Evolutionary conservation across 2,113 vertebrate genomes (phyloP).

Genomic region (Tetraodon nigroviridis): DNA sequence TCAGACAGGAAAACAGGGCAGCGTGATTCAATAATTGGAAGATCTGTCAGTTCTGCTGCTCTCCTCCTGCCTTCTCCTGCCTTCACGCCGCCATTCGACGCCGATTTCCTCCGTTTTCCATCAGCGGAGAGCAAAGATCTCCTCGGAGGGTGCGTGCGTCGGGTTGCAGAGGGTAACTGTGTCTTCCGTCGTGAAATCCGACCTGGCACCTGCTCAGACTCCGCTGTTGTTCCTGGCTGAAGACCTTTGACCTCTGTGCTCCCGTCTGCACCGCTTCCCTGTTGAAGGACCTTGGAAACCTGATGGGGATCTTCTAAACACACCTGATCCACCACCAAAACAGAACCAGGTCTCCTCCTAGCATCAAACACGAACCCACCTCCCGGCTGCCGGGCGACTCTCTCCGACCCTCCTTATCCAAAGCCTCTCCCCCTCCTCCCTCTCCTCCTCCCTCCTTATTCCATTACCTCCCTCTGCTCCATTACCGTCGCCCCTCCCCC

Average conservation of each 20-base stretch:
- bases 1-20: conserved; percentile 26
- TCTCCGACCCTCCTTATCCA: conserved; percentile 44
- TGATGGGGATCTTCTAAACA: no score
- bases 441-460: conserved; percentile 20
- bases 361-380: conserved; percentile 16
- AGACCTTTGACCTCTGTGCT: conserved; percentile 18
- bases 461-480: conserved; percentile 13
- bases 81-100: background rate
- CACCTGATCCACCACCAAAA: no score
- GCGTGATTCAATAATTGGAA: conserved; percentile 11
- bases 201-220: conserved; percentile 14
- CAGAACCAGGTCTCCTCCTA: background rate
- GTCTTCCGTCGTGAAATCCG: conserved; percentile 32
- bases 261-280: background rate
- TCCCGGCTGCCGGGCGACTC: conserved; percentile 24
- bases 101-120: conserved; percentile 4
- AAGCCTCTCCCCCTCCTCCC: conserved; percentile 1
- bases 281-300: no score
- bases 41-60: background rate
- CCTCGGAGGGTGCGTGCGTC: background rate
- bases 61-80: no score
- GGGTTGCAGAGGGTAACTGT: conserved; percentile 24
- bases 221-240: conserved; percentile 14
- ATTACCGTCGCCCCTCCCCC: background rate
- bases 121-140: conserved; percentile 7